Conservation (phyloP, 2,888 invertebrate genomes). For the Diarsia brunnea region DNA sequence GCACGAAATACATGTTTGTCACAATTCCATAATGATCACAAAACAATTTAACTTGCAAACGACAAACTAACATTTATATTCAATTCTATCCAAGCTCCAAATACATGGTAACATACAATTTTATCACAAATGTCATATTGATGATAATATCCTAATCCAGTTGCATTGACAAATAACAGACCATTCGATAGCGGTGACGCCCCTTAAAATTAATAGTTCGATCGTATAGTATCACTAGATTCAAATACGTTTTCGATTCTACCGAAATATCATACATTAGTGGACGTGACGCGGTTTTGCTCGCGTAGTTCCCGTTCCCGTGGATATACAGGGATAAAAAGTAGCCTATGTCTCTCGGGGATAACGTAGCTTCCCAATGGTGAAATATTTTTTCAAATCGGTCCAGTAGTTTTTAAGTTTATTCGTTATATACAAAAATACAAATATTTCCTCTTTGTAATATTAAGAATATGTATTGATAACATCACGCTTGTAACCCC, state of each 20-base stretch:
- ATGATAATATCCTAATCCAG: constrained; percentile 44
- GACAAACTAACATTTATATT: constrained; percentile 1
- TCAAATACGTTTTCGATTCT: constrained; percentile 1
- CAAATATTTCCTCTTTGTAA: too few relatives aligned
- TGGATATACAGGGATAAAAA: too few relatives aligned
- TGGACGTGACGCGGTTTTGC: too few relatives aligned
- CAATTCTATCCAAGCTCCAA: background rate
- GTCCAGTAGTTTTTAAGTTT: too few relatives aligned
- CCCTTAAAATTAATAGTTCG: constrained; percentile 51
- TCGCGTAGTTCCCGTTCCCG: too few relatives aligned
- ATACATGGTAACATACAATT: constrained; percentile 12
- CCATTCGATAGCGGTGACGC: constrained; percentile 50
- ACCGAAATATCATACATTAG: background rate
- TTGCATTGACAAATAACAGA: constrained; percentile 52
- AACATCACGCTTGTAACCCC: too few relatives aligned
- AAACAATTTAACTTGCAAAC: background rate
- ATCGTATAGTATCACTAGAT: constrained; percentile 5
- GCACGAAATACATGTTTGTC: too few relatives aligned
- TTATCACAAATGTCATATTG: constrained; percentile 26
- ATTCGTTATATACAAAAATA: too few relatives aligned
- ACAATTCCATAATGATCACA: background rate
- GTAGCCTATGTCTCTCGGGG: too few relatives aligned
- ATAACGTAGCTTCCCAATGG: too few relatives aligned
- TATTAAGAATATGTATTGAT: too few relatives aligned
- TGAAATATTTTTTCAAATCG: too few relatives aligned